These are phyloP conservation scores for Morbakka virulenta DNA, from an alignment of 30 jellyfish, hydroid and myxozoan genomes.

Conservation along the genomic window DNA sequence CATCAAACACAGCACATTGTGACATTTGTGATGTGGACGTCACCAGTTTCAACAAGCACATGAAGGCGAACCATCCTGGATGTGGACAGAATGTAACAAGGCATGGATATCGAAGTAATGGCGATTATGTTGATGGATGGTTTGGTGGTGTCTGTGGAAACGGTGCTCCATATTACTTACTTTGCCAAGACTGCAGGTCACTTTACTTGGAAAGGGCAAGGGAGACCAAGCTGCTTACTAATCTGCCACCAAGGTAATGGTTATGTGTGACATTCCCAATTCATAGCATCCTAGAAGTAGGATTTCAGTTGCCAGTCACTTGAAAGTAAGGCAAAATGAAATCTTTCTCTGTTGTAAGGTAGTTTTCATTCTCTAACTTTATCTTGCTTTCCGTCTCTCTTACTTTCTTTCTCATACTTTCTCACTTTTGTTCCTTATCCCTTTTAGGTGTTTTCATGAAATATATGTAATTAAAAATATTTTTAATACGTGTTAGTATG, in stretches of 20 bases:
- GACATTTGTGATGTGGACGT: conserved; percentile 67
- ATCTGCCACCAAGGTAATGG: conserved; percentile 77
- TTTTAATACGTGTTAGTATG: neutral
- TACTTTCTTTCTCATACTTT: too few relatives aligned
- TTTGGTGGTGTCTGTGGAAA: conserved; percentile 93
- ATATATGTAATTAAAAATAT: neutral
- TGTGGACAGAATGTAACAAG: conserved; percentile 81
- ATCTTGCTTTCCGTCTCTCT: too few relatives aligned
- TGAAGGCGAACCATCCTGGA: conserved; percentile 84
- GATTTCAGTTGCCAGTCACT: too few relatives aligned
- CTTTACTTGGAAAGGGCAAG: conserved; percentile 42
- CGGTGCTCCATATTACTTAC: conserved; percentile 86
- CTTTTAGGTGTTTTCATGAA: too few relatives aligned
- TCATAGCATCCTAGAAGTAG: too few relatives aligned
- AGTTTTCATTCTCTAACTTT: too few relatives aligned
- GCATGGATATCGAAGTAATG: conserved; percentile 91
- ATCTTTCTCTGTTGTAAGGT: too few relatives aligned
- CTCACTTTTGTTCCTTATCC: too few relatives aligned
- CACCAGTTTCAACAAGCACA: conserved; percentile 52
- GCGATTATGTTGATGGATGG: conserved; percentile 81
- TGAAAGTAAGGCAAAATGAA: too few relatives aligned
- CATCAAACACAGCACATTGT: too few relatives aligned
- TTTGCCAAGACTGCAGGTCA: conserved; percentile 71
- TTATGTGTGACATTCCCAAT: too few relatives aligned
- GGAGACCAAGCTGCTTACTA: conserved; percentile 17